Evolutionary conservation across 2,888 invertebrate species (phyloP).

Genomic region (Tachina grossa): DNA sequence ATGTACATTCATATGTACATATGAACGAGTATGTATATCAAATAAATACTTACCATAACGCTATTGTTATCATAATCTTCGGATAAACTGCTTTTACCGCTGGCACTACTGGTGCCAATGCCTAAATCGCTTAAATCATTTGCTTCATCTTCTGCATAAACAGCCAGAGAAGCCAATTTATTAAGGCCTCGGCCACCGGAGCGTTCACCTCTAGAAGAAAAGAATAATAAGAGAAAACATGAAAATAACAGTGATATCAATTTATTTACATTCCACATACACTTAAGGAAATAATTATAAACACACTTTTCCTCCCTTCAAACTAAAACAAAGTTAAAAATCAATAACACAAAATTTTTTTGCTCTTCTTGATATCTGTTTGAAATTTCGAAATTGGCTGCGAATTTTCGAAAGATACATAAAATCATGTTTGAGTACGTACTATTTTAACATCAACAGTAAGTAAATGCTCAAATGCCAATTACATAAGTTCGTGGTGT

Average conservation of each 20-base stretch:
- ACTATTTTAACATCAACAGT: no score
- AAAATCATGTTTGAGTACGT: no score
- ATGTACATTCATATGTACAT: no score
- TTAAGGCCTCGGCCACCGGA: constrained; percentile 83
- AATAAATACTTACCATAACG: constrained; percentile 84
- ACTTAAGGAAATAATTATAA: constrained; percentile 30
- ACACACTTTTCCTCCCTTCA: no score
- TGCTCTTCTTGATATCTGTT: no score
- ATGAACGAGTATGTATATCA: neutral
- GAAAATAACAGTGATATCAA: constrained; percentile 27
- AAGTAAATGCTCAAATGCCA: no score
- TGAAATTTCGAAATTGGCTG: no score
- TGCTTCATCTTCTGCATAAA: constrained; percentile 91
- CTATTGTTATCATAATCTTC: constrained; percentile 87
- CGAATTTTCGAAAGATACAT: no score
- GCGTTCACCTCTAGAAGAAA: constrained; percentile 78
- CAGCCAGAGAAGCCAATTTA: constrained; percentile 86
- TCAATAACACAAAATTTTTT: no score
- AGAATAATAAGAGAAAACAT: constrained; percentile 16
- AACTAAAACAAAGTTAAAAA: no score
- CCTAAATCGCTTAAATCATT: constrained; percentile 94
- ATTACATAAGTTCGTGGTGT: no score
- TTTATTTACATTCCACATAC: neutral
- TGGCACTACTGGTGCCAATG: constrained; percentile 87
- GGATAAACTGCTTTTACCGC: constrained; percentile 86